Evolutionary conservation across 2,888 invertebrate genomes (phyloP), one percentile per base, ranked within the genome.

Genomic region (Sycophila texana): DNA sequence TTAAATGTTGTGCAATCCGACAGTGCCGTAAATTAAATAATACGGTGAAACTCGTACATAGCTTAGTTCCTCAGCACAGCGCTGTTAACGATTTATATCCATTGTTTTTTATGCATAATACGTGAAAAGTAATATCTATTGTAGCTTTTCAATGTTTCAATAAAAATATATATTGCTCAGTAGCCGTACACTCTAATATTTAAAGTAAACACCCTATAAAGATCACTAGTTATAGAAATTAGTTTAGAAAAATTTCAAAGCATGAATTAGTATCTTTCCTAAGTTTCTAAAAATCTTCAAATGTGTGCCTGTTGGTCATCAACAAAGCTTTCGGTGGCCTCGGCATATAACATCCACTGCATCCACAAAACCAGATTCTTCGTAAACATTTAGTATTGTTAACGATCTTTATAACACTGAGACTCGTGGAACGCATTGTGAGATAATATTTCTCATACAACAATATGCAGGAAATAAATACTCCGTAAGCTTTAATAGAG

Each of bases 321-420:
- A 81, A 83, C 81, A 75, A 76, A 83, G 76, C 83, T 84, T 81
- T 85, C 84, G 83, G 83, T 84, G 85, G 83, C 87, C 86, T 85
- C 82, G 85, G 84, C 86, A 84, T 85, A 30, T 73, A 82, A 85
- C 87, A 88, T 88, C 89, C 88, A 89, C 90, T 90, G 90, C 88
- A 88, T 86, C 86, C 85, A 89, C 90, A 90, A 90, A 90, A 90
- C 90, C 90, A 90, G 90, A 90, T 86, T 85, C 84, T 84, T 86
- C 84, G 82, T 68, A 74, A 58, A 22, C 18, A 55, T n/a, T 61
- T 39, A 39, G 39, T 39, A 39, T 39, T 39, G 39, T 39, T 39
- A 39, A 39, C 39, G 55, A 22, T 49, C 60, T 20, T 51, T 68
- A 57, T 51, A n/a, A 74, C 12, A 57, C 61, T 26, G 1, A 74